A percentile compares a stretch with the other conserved stretches of the same genome.
Conservation (phyloP, 2,888 invertebrate species). For the Isoperla grammatica region DNA sequence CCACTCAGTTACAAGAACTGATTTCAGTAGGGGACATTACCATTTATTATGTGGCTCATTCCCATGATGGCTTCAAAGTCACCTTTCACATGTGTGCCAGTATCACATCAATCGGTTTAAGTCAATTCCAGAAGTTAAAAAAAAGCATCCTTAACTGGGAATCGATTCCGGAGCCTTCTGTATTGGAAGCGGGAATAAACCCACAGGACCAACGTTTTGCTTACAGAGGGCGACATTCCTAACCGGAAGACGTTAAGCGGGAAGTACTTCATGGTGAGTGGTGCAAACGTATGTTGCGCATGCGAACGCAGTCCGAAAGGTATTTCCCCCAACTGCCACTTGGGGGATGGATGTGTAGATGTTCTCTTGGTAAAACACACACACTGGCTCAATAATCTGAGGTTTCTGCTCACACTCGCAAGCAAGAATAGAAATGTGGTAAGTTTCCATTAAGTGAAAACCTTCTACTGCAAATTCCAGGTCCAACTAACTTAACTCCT, state of each 20-base stretch:
- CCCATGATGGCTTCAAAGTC: too few species aligned
- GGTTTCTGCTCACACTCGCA: slow-evolving; percentile 58
- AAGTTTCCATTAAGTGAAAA: slow-evolving; percentile 8
- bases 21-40: too few species aligned
- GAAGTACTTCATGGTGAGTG: slow-evolving; percentile 69
- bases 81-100: too few species aligned
- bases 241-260: slow-evolving; percentile 60
- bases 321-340: slow-evolving; percentile 69
- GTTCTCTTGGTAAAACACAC: slow-evolving; percentile 69
- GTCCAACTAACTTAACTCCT: neutral
- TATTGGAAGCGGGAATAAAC: too few species aligned
- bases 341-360: slow-evolving; percentile 75
- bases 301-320: slow-evolving; percentile 70
- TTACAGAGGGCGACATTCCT: slow-evolving; percentile 24
- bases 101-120: too few species aligned
- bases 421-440: slow-evolving; percentile 41
- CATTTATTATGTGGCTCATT: too few species aligned
- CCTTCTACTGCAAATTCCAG: neutral
- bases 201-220: too few species aligned
- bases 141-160: too few species aligned
- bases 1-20: too few species aligned
- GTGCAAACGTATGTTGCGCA: slow-evolving; percentile 70
- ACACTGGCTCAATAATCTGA: slow-evolving; percentile 62
- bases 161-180: too few species aligned
- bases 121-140: too few species aligned